Conservation (phyloP, 2,888 invertebrate species). For the Sthenelais limicola region DNA sequence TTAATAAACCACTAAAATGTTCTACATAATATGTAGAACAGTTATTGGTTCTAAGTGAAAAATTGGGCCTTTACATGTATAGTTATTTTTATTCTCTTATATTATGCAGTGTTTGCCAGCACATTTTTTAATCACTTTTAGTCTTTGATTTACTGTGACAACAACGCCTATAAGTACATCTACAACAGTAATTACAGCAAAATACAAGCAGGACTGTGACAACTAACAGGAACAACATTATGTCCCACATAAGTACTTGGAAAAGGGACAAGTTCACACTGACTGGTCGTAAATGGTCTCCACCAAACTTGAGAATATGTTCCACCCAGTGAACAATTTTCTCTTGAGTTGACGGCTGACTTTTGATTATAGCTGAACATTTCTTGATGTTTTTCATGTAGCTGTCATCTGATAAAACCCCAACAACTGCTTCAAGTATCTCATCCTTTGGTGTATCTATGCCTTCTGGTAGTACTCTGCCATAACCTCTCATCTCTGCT, state of each 20-base stretch:
- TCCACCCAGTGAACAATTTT: slow-evolving; percentile 15
- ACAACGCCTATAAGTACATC: no score
- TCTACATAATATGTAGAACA: no score
- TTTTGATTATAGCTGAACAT: slow-evolving; percentile 13
- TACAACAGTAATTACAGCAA: no score
- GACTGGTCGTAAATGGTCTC: background rate
- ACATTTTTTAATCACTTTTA: no score
- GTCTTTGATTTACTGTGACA: no score
- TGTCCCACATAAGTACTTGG: slow-evolving; percentile 10
- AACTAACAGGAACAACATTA: background rate
- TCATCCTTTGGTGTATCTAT: background rate
- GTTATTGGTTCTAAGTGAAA: no score
- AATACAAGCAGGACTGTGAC: background rate
- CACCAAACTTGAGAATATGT: slow-evolving; percentile 19
- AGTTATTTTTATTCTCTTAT: no score
- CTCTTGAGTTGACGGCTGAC: slow-evolving; percentile 8
- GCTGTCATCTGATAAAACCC: background rate
- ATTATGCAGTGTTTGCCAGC: no score
- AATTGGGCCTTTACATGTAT: no score
- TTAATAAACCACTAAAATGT: no score
- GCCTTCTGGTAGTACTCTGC: background rate
- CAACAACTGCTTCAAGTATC: background rate
- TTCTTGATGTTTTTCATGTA: slow-evolving; percentile 13
- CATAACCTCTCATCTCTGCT: slow-evolving; percentile 2
- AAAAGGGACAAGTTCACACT: slow-evolving; percentile 5